Evolutionary conservation across 2,797 vertebrate species (phyloP).

Genomic region (Phylloscopus collybita): DNA sequence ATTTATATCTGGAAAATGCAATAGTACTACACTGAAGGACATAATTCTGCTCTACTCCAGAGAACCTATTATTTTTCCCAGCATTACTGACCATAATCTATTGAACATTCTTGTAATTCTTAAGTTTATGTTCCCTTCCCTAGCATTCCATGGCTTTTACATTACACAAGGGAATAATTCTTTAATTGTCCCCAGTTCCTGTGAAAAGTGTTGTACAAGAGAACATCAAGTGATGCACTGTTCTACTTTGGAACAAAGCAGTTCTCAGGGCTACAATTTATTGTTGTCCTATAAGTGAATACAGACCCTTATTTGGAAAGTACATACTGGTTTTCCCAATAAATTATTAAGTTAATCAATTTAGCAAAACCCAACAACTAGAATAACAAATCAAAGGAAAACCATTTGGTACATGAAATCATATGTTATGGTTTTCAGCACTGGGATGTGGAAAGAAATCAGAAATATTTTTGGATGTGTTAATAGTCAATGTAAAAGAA

Average conservation of each 20-base stretch:
- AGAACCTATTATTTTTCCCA: conserved; percentile 20
- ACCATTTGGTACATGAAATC: not conserved
- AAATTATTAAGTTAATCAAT: not conserved
- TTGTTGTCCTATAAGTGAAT: not conserved
- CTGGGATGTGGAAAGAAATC: not conserved
- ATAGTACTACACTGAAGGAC: not conserved
- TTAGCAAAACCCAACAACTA: not conserved
- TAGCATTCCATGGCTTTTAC: conserved; percentile 45
- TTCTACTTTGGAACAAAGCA: not conserved
- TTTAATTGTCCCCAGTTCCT: conserved; percentile 56
- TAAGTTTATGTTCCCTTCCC: conserved; percentile 25
- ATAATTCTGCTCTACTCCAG: not conserved
- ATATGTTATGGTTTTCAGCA: not conserved
- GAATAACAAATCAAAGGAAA: not conserved
- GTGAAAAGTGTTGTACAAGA: not conserved
- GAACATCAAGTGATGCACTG: not conserved
- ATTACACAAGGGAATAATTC: conserved; percentile 41
- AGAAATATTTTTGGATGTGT: not conserved
- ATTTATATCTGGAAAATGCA: not conserved
- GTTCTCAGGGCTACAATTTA: not conserved
- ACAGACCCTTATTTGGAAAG: not conserved
- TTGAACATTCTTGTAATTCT: conserved; percentile 20
- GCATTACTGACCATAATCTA: conserved; percentile 20
- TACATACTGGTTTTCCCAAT: not conserved
- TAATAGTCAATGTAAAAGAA: not conserved